Evolutionary conservation across 2,113 vertebrate genomes (phyloP), one percentile per base, ranked within the genome.

Genomic region (Dicaeum eximium): DNA sequence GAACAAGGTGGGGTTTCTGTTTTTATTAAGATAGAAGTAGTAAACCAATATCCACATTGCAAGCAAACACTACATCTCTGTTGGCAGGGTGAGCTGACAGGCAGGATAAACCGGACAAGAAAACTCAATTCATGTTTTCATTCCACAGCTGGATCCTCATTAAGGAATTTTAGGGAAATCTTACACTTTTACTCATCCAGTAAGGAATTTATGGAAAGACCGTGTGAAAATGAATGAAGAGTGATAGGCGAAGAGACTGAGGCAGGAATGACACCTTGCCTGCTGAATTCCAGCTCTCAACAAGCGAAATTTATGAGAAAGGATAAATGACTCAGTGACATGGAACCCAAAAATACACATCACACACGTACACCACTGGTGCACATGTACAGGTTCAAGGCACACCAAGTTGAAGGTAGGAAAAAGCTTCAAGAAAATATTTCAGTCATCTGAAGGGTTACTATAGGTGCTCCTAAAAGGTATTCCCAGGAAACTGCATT

Each of bases 351-450:
- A 95, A 61, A 58, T 6, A 37, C 8, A 14, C 42, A 47, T 14
- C 60, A 47, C 37, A 66, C 22, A 24, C 0, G 0, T 2, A 50
- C n/a, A n/a, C 1, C 4, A 47, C 50, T 7, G 2, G 28, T 14
- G 12, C 6, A 2, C 25, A 37, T 0, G 1, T 4, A 12, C 3
- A 64, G 48, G 23, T 35, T 65, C 40, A 60, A 80, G 73, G 47
- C 33, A 82, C 25, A 45, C 0, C 0, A 30, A 71, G 28, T 0
- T 15, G 38, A 45, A 50, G 10, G 24, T 31, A 83, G 60, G 27
- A 80, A 58, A 67, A 90, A 86, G 24, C n/a, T 56, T 35, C 79
- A 65, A 38, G 54, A 67, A 88, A 65, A 69, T 0, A 16, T 20
- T 85, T 50, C 42, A 67, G 40, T 19, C 25, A 80, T 11, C 42